Evolutionary conservation across 2,113 vertebrate species (phyloP).

Genomic region (Hippocampus guttulatus): DNA sequence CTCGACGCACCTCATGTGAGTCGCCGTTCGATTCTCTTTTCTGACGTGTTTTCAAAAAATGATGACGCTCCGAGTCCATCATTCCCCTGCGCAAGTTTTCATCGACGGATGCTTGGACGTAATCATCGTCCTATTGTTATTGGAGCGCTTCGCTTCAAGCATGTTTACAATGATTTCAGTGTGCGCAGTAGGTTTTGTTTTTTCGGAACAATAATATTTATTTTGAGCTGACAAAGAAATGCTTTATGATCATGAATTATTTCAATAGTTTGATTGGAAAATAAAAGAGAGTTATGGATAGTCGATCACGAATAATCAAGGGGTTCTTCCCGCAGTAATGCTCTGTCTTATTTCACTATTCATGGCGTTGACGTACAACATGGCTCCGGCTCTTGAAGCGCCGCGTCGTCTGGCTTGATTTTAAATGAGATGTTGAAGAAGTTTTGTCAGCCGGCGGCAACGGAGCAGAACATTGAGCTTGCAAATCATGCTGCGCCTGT

Average conservation of each 20-base stretch:
- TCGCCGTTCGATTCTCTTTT: neutral
- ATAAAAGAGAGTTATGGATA: no score
- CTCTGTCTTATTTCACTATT: neutral
- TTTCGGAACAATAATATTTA: neutral
- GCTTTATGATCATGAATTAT: no score
- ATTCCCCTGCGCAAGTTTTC: no score
- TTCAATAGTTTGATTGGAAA: no score
- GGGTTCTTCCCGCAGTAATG: neutral
- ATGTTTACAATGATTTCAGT: no score
- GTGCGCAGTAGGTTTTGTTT: no score
- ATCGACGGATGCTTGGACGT: no score
- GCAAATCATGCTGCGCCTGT: neutral
- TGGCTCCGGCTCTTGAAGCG: neutral
- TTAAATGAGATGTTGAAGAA: neutral
- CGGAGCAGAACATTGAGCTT: conserved; percentile 12
- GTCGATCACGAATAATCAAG: no score
- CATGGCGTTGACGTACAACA: neutral
- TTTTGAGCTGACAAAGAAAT: neutral
- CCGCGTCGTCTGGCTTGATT: neutral
- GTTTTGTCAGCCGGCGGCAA: conserved; percentile 8
- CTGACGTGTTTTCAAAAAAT: no score
- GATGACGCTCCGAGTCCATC: no score
- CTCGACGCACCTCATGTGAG: conserved; percentile 85
- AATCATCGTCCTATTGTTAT: no score
- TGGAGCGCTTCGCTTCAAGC: no score